These are phyloP conservation scores for Mormoops blainvillei DNA, from an alignment of 2,113 vertebrate genomes.

Conservation along the genomic window DNA sequence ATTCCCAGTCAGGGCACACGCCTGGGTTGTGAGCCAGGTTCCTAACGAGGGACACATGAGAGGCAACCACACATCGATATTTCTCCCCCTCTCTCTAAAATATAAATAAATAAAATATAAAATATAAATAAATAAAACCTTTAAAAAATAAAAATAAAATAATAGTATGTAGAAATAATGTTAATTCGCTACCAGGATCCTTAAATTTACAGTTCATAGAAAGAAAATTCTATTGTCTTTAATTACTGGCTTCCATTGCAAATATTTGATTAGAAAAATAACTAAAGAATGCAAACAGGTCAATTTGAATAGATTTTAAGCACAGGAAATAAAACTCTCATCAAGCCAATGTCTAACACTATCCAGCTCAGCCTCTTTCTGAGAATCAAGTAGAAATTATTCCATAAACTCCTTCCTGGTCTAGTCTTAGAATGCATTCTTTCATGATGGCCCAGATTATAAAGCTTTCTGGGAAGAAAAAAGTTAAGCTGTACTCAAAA, in stretches of 20 bases:
- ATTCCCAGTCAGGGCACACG: too few species aligned
- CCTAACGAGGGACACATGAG: too few species aligned
- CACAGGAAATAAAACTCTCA: not conserved
- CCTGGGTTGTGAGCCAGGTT: too few species aligned
- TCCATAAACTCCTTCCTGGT: not conserved
- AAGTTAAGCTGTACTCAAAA: not conserved
- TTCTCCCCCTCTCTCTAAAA: too few species aligned
- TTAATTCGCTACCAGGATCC: not conserved
- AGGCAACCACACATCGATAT: too few species aligned
- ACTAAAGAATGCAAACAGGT: not conserved
- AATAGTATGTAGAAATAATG: not conserved
- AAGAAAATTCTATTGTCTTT: not conserved
- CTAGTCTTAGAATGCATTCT: not conserved
- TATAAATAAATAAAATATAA: too few species aligned
- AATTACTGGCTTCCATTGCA: not conserved
- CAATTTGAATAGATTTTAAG: not conserved
- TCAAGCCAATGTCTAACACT: not conserved
- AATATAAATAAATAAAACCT: too few species aligned
- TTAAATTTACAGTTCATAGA: not conserved
- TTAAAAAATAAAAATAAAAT: too few species aligned
- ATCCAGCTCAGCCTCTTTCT: not conserved
- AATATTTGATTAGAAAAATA: not conserved
- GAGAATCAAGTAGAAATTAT: not conserved
- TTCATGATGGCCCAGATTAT: not conserved
- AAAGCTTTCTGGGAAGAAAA: not conserved